Base-by-base conservation (phyloP, 1,140 invertebrate species). In the Diabrotica virgifera region DNA sequence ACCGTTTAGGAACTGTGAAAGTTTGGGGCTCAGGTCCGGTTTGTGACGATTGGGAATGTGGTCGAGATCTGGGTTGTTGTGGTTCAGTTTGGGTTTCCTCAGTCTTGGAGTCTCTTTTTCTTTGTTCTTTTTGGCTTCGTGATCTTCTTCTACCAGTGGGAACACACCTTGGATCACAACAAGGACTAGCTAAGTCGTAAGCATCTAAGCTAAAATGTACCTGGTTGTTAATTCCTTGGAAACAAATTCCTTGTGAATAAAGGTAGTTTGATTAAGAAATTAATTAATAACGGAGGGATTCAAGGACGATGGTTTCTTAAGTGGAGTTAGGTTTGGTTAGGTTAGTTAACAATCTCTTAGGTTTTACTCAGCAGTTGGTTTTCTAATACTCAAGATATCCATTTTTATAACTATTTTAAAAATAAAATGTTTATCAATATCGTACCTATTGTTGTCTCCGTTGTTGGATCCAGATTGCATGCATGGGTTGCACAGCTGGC, bases 81-180 rank as follows among this genome's bases (percentile, higher is more conserved):
- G 73, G 74, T 59, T 80, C 74, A 58, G 74, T 77, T 67, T 77
- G 75, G 10, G 73, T 83, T 80, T 70, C 83, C 79, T 79, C 81
- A 80, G 70, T 81, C 77, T 78, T 83, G 77, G 72, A 87, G 81
- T 79, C 87, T 84, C 76, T 85, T 63, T 77, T 77, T 60, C 74
- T 85, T 63, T 84, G 84, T 68, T 87, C 84, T 74, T 88, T 87
- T 69, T 87, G 85, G 67, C 84, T 81, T 59, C 85, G 78, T 37
- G 83, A 79, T 50, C 88, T 82, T 38, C 90, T 83, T 64, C 84
- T 81, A n/a, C 87, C 78, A 52, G 86, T 87, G 14, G 91, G 91
- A 13, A 93, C 90, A 72, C 91, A 93, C 68, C 91, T 89, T 0
- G 89, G 88, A 76, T 91, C 89, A 76, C 91, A 93, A 71, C 91